Conservation (phyloP, 2,797 vertebrate genomes). For the Coreius guichenoti region DNA sequence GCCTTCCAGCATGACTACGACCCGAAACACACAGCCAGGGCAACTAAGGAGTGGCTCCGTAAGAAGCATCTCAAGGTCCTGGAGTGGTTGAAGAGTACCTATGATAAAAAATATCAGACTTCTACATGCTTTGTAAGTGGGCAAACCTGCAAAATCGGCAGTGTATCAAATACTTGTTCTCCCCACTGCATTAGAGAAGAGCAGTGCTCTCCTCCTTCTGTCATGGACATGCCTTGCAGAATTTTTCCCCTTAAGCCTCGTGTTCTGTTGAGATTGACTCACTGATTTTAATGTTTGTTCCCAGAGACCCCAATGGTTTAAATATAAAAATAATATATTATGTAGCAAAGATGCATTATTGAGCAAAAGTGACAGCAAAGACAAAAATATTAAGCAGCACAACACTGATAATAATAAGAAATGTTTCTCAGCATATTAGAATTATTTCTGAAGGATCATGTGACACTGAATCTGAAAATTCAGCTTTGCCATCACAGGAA, state of each 20-base stretch:
- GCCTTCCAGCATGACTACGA: too few relatives aligned
- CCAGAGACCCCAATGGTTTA: neutral
- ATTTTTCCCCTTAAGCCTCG: neutral
- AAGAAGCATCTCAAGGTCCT: too few relatives aligned
- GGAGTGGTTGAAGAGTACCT: too few relatives aligned
- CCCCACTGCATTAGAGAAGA: too few relatives aligned
- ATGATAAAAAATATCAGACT: too few relatives aligned
- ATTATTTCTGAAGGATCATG: neutral
- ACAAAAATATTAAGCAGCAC: too few relatives aligned
- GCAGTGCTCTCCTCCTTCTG: conserved; percentile 25
- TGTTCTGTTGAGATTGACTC: neutral
- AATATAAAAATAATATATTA: neutral
- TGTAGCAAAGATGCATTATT: neutral
- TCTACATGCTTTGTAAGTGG: too few relatives aligned
- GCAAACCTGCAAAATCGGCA: too few relatives aligned
- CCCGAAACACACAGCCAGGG: too few relatives aligned
- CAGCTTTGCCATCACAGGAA: neutral
- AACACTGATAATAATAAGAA: neutral
- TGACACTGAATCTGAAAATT: neutral
- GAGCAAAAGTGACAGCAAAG: neutral
- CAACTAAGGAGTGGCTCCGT: too few relatives aligned
- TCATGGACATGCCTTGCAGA: conserved; percentile 39
- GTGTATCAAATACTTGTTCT: too few relatives aligned
- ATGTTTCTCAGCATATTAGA: neutral
- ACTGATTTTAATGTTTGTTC: neutral